phyloP scores from a whole-genome alignment of 2,113 vertebrate species.

The Madoqua kirkii region DNA sequence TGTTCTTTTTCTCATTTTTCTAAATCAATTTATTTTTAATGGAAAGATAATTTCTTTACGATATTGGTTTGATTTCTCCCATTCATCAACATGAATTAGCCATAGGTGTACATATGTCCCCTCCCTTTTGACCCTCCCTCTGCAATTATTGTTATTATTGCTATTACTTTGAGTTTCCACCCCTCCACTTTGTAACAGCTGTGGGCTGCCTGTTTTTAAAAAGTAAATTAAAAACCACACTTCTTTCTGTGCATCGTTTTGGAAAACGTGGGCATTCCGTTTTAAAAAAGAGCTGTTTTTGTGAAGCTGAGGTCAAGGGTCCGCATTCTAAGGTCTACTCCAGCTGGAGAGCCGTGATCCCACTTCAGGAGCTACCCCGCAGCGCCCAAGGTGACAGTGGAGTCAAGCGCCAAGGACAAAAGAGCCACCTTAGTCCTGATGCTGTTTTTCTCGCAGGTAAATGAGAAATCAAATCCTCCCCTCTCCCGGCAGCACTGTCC shows the following conservation, averaged over 20 bases:
- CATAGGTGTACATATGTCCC: not conserved
- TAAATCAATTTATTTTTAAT: not conserved
- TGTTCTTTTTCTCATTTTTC: not conserved
- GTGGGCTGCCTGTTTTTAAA: not conserved
- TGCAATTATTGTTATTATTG: not conserved
- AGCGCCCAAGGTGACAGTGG: not conserved
- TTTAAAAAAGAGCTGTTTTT: not conserved
- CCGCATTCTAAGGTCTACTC: not conserved
- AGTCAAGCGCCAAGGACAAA: conserved; percentile 24
- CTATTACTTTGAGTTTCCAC: not conserved
- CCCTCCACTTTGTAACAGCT: not conserved
- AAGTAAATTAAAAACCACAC: not conserved
- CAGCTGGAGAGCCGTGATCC: not conserved
- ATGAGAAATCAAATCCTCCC: conserved; percentile 49
- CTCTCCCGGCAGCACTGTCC: not conserved
- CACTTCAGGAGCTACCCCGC: not conserved
- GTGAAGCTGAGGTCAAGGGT: not conserved
- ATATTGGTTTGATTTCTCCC: not conserved
- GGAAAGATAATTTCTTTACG: not conserved
- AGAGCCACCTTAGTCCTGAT: not conserved
- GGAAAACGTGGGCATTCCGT: not conserved
- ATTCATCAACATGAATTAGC: not conserved
- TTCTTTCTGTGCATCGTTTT: not conserved
- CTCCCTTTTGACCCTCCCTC: not conserved
- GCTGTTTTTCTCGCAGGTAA: conserved; percentile 39